Percentiles rank a stretch among this genome's conserved stretches.
Conservation (phyloP, 2,797 vertebrate species). For the Dermochelys coriacea region DNA sequence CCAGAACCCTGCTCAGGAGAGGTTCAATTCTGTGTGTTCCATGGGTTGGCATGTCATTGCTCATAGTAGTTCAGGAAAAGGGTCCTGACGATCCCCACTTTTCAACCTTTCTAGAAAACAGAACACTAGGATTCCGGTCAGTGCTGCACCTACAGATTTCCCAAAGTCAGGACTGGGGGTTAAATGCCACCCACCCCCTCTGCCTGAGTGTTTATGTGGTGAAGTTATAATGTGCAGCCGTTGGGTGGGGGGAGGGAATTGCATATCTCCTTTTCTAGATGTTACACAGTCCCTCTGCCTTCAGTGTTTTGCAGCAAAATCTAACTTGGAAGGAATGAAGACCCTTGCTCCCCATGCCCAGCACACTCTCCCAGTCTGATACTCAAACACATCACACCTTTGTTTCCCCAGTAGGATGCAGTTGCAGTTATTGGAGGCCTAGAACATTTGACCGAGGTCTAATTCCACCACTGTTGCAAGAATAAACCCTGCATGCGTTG, state of each 20-base stretch:
- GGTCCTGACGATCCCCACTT: neutral
- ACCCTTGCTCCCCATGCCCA: neutral
- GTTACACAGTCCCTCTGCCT: neutral
- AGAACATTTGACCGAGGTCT: neutral
- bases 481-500: neutral
- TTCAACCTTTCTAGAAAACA: neutral
- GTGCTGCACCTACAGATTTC: neutral
- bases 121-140: neutral
- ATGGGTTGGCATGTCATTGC: neutral
- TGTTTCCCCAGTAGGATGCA: neutral
- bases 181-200: neutral
- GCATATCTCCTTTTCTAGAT: neutral
- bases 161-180: neutral
- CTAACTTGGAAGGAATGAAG: conserved; percentile 40
- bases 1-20: neutral
- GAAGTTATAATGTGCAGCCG: neutral
- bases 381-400: fast-evolving
- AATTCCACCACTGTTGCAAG: neutral
- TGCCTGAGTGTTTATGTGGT: neutral
- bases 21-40: neutral
- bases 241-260: neutral
- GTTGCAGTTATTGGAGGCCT: neutral
- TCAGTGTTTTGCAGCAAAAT: neutral
- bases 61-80: neutral
- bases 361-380: neutral